Base-by-base conservation (phyloP, 1,140 invertebrate species). In the Saccostrea glomerata region DNA sequence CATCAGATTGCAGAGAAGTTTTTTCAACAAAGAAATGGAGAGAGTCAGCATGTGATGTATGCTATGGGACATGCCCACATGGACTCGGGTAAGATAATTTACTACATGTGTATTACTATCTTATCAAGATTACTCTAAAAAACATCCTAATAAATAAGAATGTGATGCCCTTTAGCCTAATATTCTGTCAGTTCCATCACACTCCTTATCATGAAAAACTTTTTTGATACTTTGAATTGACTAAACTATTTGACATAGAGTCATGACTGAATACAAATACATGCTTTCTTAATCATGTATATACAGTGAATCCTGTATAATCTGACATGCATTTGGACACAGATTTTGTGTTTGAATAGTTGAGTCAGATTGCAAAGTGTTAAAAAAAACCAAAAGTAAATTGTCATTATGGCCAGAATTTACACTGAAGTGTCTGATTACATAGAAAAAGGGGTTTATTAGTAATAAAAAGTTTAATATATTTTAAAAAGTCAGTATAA, bases 51-150 rank as follows among this genome's bases (percentile, higher is more conserved):
- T 91, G 94, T 91, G 7, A 89, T 96, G 20, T 92, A 95, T 92
- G 95, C 96, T 9, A 94, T 96, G 90, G 96, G 96, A n/a, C 95
- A 96, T 92, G 96, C 95, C 88, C 96, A 96, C 91, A 96, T 96
- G 90, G 96, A 96, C 90, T 94, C 95, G 83, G 94, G 94, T 95
- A 90, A 25, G 87, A 40, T 66, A n/a, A 85, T 82, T 15, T 15
- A 12, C 73, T 77, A 4, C n/a, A n/a, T n/a, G n/a, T n/a, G n/a
- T n/a, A n/a, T 15, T 82, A 25, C 5, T 47, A 6, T 9, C 47
- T 47, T n/a, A 47, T 47, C 40, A 47, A 47, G 40, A 47, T 47
- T 47, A 47, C 40, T 47, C 6, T 47, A 2, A 3, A 47, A 6
- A 47, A n/a, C 40, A 47, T 2, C 6, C 6, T 47, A 47, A 47